Conservation (phyloP, 2,888 invertebrate genomes). For the Heliconius ethilla region DNA sequence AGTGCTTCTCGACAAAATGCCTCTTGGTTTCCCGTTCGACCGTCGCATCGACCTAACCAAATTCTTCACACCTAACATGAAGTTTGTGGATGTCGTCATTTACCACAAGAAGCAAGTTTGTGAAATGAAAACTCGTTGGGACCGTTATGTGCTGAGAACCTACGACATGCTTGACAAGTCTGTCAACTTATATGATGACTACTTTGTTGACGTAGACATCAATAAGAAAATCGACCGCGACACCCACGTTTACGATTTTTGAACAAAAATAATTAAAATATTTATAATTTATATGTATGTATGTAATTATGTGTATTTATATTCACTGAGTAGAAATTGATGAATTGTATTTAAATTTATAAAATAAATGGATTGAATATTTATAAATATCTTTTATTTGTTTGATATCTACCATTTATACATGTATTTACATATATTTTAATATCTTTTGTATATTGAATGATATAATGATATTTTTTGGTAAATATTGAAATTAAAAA, state of each 20-base stretch:
- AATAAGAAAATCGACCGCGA: conserved; percentile 44
- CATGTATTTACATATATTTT: no score
- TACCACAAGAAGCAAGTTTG: conserved; percentile 81
- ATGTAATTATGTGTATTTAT: conserved; percentile 14
- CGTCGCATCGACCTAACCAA: conserved; percentile 81
- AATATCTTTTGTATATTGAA: no score
- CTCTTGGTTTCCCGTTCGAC: conserved; percentile 89
- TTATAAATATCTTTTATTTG: background rate
- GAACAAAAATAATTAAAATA: conserved; percentile 16
- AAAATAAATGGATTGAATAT: conserved; percentile 20
- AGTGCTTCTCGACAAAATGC: conserved; percentile 81
- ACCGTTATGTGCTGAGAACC: conserved; percentile 62
- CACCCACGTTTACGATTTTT: conserved; percentile 38
- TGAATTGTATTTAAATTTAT: conserved; percentile 9
- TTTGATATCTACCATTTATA: background rate
- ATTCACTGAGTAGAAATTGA: background rate
- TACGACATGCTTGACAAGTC: conserved; percentile 59
- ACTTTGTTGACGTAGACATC: conserved; percentile 60
- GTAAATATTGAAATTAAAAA: no score
- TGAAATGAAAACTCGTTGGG: conserved; percentile 71
- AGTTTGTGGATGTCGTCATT: conserved; percentile 84
- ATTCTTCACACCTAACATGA: conserved; percentile 86
- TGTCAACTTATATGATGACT: conserved; percentile 54
- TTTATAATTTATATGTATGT: conserved; percentile 3
- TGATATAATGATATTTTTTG: no score